These are phyloP conservation scores for Oreohelix idahoensis DNA, from an alignment of 1,140 invertebrate genomes.

Conservation along the genomic window DNA sequence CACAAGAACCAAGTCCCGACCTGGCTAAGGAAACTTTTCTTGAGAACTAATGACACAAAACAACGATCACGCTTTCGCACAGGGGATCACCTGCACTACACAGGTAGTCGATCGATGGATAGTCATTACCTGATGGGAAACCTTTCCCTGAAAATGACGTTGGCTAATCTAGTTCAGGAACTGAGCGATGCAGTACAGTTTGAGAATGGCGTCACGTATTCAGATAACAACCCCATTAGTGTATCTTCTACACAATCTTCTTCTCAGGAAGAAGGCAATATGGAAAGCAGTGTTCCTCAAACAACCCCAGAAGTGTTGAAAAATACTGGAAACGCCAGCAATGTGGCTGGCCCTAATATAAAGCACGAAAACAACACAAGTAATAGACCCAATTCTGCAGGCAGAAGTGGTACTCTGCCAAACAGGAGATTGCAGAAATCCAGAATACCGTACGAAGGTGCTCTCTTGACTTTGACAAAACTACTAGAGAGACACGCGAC, in stretches of 20 bases:
- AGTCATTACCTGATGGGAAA: conserved; percentile 51
- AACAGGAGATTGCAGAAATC: neutral
- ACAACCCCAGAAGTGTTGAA: neutral
- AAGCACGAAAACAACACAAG: neutral
- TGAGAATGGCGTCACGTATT: conserved; percentile 49
- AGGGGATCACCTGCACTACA: conserved; percentile 36
- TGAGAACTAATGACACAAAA: conserved; percentile 45
- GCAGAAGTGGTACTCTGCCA: neutral
- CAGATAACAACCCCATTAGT: neutral
- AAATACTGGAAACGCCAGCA: neutral
- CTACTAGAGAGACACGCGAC: conserved; percentile 65
- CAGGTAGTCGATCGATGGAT: conserved; percentile 29
- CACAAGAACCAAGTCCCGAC: conserved; percentile 61
- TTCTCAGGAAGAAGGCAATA: neutral
- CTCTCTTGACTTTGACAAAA: conserved; percentile 62
- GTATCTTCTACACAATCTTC: neutral
- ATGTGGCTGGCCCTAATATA: neutral
- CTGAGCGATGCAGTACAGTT: conserved; percentile 61
- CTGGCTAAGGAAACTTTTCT: conserved; percentile 62
- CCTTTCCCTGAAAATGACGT: conserved; percentile 62
- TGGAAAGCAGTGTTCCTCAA: neutral
- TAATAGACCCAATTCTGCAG: neutral
- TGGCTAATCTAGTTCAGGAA: conserved; percentile 68
- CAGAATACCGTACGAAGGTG: conserved; percentile 59
- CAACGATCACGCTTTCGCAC: conserved; percentile 30